Evolutionary conservation across 30 jellyfish, hydroid and myxozoan species (phyloP).

Genomic region (Haliclystus octoradiatus): DNA sequence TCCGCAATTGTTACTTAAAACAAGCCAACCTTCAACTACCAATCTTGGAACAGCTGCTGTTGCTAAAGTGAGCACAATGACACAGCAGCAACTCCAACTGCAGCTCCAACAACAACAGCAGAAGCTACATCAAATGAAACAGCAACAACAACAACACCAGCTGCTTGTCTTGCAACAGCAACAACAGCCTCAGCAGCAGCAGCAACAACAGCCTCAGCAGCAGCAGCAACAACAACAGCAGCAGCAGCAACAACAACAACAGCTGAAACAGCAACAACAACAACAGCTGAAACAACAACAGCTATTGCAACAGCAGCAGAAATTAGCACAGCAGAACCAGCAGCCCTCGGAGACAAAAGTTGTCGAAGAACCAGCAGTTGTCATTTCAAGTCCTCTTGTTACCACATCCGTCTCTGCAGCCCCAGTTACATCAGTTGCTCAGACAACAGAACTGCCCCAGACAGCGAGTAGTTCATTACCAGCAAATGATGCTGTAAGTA

Average conservation of each 20-base stretch:
- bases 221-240: constrained; percentile 36
- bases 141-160: constrained; percentile 42
- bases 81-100: constrained; percentile 38
- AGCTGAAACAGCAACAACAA: too few relatives aligned
- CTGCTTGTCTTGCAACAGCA: constrained; percentile 43
- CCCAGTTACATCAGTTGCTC: background rate
- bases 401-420: background rate
- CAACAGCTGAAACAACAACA: constrained; percentile 39
- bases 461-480: too few relatives aligned
- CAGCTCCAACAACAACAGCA: constrained; percentile 10
- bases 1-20: constrained; percentile 14
- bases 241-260: constrained; percentile 17
- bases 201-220: too few relatives aligned
- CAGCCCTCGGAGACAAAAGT: constrained; percentile 7
- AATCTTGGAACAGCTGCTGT: background rate
- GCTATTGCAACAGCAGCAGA: constrained; percentile 31
- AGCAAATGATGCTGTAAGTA: too few relatives aligned
- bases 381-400: background rate
- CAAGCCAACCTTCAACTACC: constrained; percentile 6
- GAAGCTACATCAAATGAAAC: constrained; percentile 12
- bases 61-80: background rate
- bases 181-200: constrained; percentile 42
- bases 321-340: constrained; percentile 33
- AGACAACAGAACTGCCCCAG: too few relatives aligned
- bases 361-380: constrained; percentile 12